Evolutionary conservation across 2,797 vertebrate species (phyloP).

Genomic region (Clarias pachynema): DNA sequence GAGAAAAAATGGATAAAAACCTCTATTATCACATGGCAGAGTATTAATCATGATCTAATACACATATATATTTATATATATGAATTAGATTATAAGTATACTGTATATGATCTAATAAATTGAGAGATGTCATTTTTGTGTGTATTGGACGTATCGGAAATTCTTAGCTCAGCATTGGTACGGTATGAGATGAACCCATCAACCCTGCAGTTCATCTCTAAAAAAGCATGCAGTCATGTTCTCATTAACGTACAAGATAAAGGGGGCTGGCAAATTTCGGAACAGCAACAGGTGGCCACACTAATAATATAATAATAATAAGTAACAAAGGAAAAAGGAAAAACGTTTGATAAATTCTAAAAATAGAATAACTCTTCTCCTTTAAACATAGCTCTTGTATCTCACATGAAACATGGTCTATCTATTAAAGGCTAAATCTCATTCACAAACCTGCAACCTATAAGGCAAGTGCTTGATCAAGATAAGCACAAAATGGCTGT

Average conservation of each 20-base stretch:
- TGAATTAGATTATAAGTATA: not conserved
- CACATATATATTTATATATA: no score
- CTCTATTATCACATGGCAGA: not conserved
- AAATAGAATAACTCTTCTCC: not conserved
- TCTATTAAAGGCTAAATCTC: not conserved
- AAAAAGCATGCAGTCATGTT: not conserved
- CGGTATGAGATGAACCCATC: not conserved
- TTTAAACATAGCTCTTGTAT: not conserved
- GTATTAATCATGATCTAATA: not conserved
- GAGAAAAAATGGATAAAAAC: not conserved
- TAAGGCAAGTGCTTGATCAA: slow-evolving; percentile 21
- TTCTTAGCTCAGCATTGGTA: not conserved
- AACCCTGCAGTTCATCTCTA: not conserved
- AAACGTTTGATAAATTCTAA: not conserved
- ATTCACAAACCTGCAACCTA: slow-evolving; percentile 20
- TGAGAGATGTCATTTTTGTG: not conserved
- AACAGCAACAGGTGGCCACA: not conserved
- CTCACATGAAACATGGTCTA: not conserved
- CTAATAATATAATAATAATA: not conserved
- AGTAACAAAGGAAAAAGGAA: not conserved
- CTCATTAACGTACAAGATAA: not conserved
- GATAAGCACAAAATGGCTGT: slow-evolving; percentile 29
- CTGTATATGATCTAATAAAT: not conserved
- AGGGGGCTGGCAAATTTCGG: not conserved
- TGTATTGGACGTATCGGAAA: not conserved